Evolutionary conservation across 2,888 invertebrate genomes (phyloP), one percentile per base, ranked within the genome.

Genomic region (Germaria angustata): DNA sequence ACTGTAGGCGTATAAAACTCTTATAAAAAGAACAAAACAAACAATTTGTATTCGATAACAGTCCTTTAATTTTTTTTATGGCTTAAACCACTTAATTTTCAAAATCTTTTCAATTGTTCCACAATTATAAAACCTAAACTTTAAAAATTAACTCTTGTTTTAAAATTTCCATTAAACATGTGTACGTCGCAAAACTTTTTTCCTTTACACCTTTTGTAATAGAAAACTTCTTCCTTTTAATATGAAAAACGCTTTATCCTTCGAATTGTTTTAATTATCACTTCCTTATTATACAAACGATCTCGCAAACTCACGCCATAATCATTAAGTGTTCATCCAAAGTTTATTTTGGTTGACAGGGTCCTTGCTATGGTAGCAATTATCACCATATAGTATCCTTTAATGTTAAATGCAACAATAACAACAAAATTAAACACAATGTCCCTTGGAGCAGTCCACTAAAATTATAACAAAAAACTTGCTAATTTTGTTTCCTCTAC

Each of bases 211-310:
- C n/a, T n/a, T n/a, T n/a, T n/a, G n/a, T n/a, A n/a, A n/a, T n/a
- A 28, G 4, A 28, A 6, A 24, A 17, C 15, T 28, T 59, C 4
- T 17, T 41, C 24, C 17, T 34, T 57, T 36, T 46, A 7, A 28
- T 0, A n/a, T 22, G 22, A 32, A 66, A 57, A 49, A 17, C 55
- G 6, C 13, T 57, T 41, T 36, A 66, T 39, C 22, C n/a, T n/a
- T n/a, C 15, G 46, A 59, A 76, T 76, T 39, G 28, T 59, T 76
- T 68, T 68, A 76, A 76, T 76, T 68, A 68, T 66, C 59, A 76
- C 36, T 59, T 59, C 49, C 68, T 76, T 76, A 57, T 68, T 39
- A 22, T 22, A 2, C 39, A 4, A 59, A 59, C 39, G 28, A 63
- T 57, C 17, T 76, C 6, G 7, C 24, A 17, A 66, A 66, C 17